Conservation (phyloP, 30 jellyfish, hydroid and myxozoan species). For the Nemopilema nomurai region DNA sequence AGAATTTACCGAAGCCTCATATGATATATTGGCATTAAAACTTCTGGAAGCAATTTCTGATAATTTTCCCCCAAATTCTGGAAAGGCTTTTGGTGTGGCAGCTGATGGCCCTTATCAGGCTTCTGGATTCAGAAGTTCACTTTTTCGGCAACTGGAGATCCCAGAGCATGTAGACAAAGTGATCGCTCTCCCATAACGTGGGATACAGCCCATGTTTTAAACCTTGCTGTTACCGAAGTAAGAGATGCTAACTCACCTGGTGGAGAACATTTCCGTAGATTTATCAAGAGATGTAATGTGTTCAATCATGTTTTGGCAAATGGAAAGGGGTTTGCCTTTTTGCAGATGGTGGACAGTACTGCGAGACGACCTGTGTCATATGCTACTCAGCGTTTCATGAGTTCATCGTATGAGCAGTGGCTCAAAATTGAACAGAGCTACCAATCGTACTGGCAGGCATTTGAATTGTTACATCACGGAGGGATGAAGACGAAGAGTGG, state of each 20-base stretch:
- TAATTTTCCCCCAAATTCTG: too few relatives aligned
- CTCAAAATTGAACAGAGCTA: constrained; percentile 11
- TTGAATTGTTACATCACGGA: constrained; percentile 15
- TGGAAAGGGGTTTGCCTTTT: constrained; percentile 4
- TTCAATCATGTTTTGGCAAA: constrained; percentile 3
- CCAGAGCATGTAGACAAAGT: too few relatives aligned
- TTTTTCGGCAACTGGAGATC: too few relatives aligned
- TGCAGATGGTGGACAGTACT: constrained; percentile 10
- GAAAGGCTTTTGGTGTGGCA: constrained; percentile 52
- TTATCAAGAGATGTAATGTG: constrained; percentile 1
- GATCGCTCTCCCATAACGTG: constrained; percentile 26
- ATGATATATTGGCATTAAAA: too few relatives aligned
- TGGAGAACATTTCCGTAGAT: constrained; percentile 29
- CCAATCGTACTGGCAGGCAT: constrained; percentile 18
- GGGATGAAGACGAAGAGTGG: constrained; percentile 31
- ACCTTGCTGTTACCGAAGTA: constrained; percentile 14
- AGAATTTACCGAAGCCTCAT: too few relatives aligned
- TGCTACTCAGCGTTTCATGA: constrained; percentile 24
- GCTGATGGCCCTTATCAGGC: constrained; percentile 63
- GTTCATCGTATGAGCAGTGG: constrained; percentile 39
- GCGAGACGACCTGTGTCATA: constrained; percentile 53
- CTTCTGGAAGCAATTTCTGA: too few relatives aligned
- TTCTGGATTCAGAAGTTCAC: constrained; percentile 38
- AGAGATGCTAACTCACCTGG: constrained; percentile 28
- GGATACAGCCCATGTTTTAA: constrained; percentile 31